Base-by-base conservation (phyloP, 2,113 vertebrate species). In the Poecile atricapillus region DNA sequence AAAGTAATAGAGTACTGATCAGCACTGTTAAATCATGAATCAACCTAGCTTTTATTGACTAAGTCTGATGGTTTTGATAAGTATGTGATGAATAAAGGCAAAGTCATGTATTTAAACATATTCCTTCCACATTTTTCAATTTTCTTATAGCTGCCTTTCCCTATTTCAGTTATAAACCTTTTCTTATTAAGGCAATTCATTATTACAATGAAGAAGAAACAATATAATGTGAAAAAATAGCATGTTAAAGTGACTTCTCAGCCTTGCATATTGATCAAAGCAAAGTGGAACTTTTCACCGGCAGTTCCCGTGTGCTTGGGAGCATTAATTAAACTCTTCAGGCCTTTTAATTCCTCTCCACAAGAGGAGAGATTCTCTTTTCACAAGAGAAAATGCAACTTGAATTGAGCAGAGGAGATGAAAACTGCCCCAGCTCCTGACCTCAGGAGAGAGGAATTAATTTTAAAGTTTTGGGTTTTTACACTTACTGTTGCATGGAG, bases 231-330 rank as follows among this genome's bases (percentile, higher is more conserved):
- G 52, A 50, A 78, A 91, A 94, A 65, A 49, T 30, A 76, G 33
- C 0, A 1, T 41, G 15, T 52, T 69, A 7, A 84, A 89, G 20
- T 62, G 33, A 39, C 52, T 68, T 68, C 35, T 80, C 37, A 86
- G 31, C 60, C 44, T 59, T 69, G 35, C 23, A 44, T 43, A 16
- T 76, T 76, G 71, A 68, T 78, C 43, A 68, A 46, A 75, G 28
- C 43, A 39, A 39, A 39, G 39, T 5, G 12, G 39, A 39, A 39
- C 39, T 39, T 21, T 7, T 2, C 4, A 11, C 23, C 35, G 4
- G 49, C 24, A 5, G 24, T 35, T 59, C 30, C 28, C 3, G 0
- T 4, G 23, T 5, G 13, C 46, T 43, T 31, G 1, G 20, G 19
- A 8, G 35, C 5, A 0, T 49, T 19, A 7, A 17, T 59, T 21